Conservation (phyloP, 2,113 vertebrate genomes). For the Triplophysa rosa region DNA sequence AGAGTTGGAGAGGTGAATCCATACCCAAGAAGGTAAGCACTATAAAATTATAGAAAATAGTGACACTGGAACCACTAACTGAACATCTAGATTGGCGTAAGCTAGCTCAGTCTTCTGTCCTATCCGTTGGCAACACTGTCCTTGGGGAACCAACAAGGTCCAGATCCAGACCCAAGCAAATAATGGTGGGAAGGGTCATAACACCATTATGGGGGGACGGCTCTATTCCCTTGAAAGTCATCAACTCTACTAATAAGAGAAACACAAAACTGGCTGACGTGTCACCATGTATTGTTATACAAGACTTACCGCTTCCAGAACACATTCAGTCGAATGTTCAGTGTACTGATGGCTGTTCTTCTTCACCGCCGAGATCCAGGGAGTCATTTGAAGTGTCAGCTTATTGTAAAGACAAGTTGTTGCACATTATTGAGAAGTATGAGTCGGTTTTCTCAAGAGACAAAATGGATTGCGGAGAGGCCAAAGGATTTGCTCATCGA, state of each 20-base stretch:
- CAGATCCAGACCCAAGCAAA: conserved; percentile 12
- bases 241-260: conserved; percentile 43
- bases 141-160: conserved; percentile 17
- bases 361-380: background rate
- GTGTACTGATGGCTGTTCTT: background rate
- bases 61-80: conserved; percentile 1
- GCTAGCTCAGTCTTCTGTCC: conserved; percentile 12
- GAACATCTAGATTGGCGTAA: conserved; percentile 33
- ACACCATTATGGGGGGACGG: conserved; percentile 43
- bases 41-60: conserved; percentile 5
- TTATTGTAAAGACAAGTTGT: conserved; percentile 33
- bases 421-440: conserved; percentile 28
- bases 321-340: background rate
- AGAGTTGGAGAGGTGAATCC: conserved; percentile 10
- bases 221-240: conserved; percentile 40
- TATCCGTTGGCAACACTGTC: conserved; percentile 43
- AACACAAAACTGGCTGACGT: conserved; percentile 45
- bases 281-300: conserved; percentile 32
- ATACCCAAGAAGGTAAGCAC: conserved; percentile 29
- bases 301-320: conserved; percentile 2
- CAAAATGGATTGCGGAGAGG: conserved; percentile 36
- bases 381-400: conserved; percentile 37
- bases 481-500: conserved; percentile 17
- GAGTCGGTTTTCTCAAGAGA: no score
- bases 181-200: conserved; percentile 22